Evolutionary conservation across 2,797 vertebrate genomes (phyloP).

Genomic region (Hozukius guyotensis): DNA sequence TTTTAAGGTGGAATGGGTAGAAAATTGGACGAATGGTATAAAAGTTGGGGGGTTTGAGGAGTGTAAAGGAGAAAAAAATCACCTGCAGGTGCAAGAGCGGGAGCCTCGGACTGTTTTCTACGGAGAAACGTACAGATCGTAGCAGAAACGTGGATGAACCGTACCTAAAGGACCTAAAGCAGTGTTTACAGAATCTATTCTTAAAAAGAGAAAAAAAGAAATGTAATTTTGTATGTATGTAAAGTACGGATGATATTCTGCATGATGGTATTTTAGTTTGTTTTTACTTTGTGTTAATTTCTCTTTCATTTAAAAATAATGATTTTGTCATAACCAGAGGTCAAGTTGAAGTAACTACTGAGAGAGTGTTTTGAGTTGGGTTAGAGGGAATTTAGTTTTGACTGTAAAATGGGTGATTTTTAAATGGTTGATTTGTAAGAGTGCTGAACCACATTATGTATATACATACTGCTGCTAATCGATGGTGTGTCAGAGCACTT

Average conservation of each 20-base stretch:
- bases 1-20: conserved; percentile 47
- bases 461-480: conserved; percentile 79
- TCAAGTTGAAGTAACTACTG: conserved; percentile 74
- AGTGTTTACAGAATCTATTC: conserved; percentile 83
- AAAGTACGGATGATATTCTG: conserved; percentile 74
- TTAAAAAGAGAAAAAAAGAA: conserved; percentile 62
- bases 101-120: conserved; percentile 65
- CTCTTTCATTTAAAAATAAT: conserved; percentile 15
- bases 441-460: conserved; percentile 73
- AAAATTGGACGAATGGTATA: conserved; percentile 10
- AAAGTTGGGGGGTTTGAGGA: conserved; percentile 5
- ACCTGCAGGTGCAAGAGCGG: conserved; percentile 52
- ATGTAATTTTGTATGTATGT: conserved; percentile 85
- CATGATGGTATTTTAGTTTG: conserved; percentile 74
- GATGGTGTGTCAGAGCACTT: conserved; percentile 78
- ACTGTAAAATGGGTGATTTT: conserved; percentile 56
- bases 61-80: conserved; percentile 21
- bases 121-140: conserved; percentile 44
- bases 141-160: conserved; percentile 50
- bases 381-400: conserved; percentile 21
- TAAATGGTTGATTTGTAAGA: conserved; percentile 58
- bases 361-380: conserved; percentile 39
- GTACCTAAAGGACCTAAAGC: conserved; percentile 70
- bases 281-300: conserved; percentile 58
- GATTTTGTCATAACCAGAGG: conserved; percentile 52